Evolutionary conservation across 1,140 invertebrate genomes (phyloP), one percentile per base, ranked within the genome.

Genomic region (Oreohelix idahoensis): DNA sequence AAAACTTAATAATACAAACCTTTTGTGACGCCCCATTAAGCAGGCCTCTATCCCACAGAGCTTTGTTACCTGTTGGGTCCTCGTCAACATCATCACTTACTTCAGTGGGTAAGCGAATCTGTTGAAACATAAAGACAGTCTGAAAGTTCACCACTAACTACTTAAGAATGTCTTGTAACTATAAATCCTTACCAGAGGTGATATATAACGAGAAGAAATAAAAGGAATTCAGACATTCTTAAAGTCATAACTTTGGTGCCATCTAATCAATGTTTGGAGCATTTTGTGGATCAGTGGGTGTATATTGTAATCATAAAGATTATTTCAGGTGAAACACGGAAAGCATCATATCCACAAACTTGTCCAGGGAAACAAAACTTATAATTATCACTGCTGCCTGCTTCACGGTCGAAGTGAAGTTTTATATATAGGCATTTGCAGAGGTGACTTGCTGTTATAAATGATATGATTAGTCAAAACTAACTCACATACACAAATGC

Each of bases 11-110:
- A 63, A 36, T 15, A 38, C 51, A 70, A 84, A 93, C 94, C 93
- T 99, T 99, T 90, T 99, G 98, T 23, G 98, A 98, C 0, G 99
- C 98, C 1, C 98, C 98, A 91, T 98, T 99, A 5, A 99, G 89
- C 36, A 99, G 93, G 83, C 98, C 98, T 92, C 98, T 95, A 93
- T 99, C 98, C 98, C 98, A 99, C 0, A 99, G 93, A 1, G 98
- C 97, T 93, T 99, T 99, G 87, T 98, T 98, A 29, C 98, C 98
- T 0, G 98, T 99, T 0, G 98, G 98, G 94, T 99, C 98, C 93
- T 99, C 98, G 90, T 99, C 98, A 0, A 99, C 97, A 90, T 99
- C 98, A 93, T 99, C 98, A 38, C 95, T 97, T 0, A 98, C 96
- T 84, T 97, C 97, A 75, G 95, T 94, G 0, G 98, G 97, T 45